Base-by-base conservation (phyloP, 2,113 vertebrate genomes). In the Alaudala cheleensis region DNA sequence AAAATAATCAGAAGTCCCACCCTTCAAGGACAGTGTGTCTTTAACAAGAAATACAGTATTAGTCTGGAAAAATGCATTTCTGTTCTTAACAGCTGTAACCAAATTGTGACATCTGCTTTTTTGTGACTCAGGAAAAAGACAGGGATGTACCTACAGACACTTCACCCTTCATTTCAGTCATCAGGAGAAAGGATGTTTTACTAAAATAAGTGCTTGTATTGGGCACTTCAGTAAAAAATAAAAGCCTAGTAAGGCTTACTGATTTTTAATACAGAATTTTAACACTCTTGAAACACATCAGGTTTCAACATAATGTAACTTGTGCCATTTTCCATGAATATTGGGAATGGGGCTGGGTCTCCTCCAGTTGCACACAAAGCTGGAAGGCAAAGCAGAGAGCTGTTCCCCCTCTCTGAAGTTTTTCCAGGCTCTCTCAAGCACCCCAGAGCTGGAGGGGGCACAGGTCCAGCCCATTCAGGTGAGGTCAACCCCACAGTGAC, bases 331-430 rank as follows among this genome's bases (percentile, higher is more conserved):
- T 18, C 50, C 31, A 40, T 2, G 11, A 67, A 26, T 29, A 33
- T 4, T 2, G 29, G 53, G 56, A 72, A 19, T 2, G 4, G 18
- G 2, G 1, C 7, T 25, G 18, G n/a, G 33, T 20, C 21, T 33
- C 31, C 22, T 47, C 29, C 54, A 80, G 16, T 0, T 33, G 9
- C 26, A 2, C 20, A 45, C 1, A 1, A 13, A 14, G 33, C 23
- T 40, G 53, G 34, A 33, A 80, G 26, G 23, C 19, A 64, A 53
- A 92, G 39, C 22, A 53, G 12, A 42, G 40, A 42, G 40, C 40
- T 40, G 22, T 31, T 50, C 29, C 3, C 21, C 34, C 19, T 34
- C 50, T 18, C 39, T 11, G 4, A 11, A 47, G 39, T 5, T 29
- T 37, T 24, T 3, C 51, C n/a, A 73, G 50, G 42, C 39, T 78